Conservation (phyloP, 2,888 invertebrate species). For the Petrolisthes cinctipes region DNA sequence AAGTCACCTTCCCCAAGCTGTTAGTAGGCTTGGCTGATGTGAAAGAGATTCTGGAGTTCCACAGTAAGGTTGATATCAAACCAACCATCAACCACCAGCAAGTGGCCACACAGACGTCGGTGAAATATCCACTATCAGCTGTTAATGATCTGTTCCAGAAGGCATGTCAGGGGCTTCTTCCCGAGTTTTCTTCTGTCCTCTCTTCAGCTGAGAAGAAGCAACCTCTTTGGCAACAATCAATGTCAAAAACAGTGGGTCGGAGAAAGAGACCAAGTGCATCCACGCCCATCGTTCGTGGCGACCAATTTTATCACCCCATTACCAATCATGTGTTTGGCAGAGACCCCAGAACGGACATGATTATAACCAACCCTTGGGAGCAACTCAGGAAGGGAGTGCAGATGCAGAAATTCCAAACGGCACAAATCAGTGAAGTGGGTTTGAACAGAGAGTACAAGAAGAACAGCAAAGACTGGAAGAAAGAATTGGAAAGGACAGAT, state of each 20-base stretch:
- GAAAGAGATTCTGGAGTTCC: slow-evolving; percentile 52
- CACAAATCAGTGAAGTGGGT: slow-evolving; percentile 43
- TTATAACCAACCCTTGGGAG: slow-evolving; percentile 53
- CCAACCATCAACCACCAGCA: slow-evolving; percentile 54
- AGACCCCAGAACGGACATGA: slow-evolving; percentile 55
- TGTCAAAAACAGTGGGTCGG: neutral
- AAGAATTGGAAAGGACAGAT: slow-evolving; percentile 15
- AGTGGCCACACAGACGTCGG: slow-evolving; percentile 39
- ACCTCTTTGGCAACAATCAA: slow-evolving; percentile 38
- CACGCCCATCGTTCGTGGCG: slow-evolving; percentile 12
- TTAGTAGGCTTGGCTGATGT: slow-evolving; percentile 50
- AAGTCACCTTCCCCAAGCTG: slow-evolving; percentile 49
- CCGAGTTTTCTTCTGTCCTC: slow-evolving; percentile 49
- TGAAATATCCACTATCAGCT: slow-evolving; percentile 39
- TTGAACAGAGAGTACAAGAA: slow-evolving; percentile 5
- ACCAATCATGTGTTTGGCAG: slow-evolving; percentile 52
- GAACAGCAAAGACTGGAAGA: slow-evolving; percentile 2
- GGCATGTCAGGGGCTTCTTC: slow-evolving; percentile 31
- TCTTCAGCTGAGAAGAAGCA: slow-evolving; percentile 29
- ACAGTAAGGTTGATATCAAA: slow-evolving; percentile 57
- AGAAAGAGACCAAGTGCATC: slow-evolving; percentile 14
- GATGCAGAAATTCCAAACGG: slow-evolving; percentile 30
- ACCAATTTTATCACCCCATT: slow-evolving; percentile 48
- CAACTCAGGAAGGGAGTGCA: slow-evolving; percentile 30
- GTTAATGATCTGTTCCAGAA: slow-evolving; percentile 42